Evolutionary conservation across 1,140 invertebrate genomes (phyloP).

Genomic region (Eueides isabella): DNA sequence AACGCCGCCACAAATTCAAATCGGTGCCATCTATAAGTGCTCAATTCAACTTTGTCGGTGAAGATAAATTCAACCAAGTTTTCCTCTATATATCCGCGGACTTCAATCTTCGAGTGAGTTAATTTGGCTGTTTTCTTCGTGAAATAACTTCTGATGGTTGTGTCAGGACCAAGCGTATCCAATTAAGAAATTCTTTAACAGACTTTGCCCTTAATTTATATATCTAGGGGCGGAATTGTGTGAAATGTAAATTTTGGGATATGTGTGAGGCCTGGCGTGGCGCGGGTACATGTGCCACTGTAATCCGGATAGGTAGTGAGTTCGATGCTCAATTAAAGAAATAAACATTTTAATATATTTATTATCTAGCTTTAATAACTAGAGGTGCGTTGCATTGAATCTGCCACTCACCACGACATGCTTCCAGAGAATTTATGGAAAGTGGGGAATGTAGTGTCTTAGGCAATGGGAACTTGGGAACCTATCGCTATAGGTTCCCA

Average conservation of each 20-base stretch:
- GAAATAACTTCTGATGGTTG: conserved; percentile 37
- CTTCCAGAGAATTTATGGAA: no score
- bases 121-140: conserved; percentile 37
- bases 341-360: no score
- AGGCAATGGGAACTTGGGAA: no score
- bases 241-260: not conserved
- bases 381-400: no score
- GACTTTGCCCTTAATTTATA: conserved; percentile 19
- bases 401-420: no score
- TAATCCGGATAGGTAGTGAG: no score
- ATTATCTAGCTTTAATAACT: no score
- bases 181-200: conserved; percentile 48
- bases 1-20: conserved; percentile 43
- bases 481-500: no score
- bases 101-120: conserved; percentile 38
- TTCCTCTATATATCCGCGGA: conserved; percentile 35
- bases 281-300: no score
- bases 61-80: conserved; percentile 42
- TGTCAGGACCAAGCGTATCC: conserved; percentile 44
- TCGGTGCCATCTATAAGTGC: conserved; percentile 40
- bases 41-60: conserved; percentile 41
- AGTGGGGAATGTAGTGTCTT: no score
- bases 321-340: no score
- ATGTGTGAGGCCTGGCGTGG: no score
- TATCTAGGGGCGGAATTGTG: not conserved